Conservation (phyloP, 2,113 vertebrate species). For the Oreochromis spilurus region DNA sequence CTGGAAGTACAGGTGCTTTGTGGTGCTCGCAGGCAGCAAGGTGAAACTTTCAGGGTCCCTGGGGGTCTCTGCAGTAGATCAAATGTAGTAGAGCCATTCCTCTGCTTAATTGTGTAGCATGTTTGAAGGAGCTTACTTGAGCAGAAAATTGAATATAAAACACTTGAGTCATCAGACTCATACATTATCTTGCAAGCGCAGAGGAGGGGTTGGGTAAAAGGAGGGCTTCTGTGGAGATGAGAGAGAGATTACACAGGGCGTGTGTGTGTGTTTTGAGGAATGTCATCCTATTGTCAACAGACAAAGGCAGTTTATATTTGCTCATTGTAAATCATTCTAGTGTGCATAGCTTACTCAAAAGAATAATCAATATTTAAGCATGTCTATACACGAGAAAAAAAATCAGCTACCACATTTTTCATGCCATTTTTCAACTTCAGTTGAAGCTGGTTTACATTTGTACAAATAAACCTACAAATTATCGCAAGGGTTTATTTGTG, state of each 20-base stretch:
- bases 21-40: neutral
- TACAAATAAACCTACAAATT: neutral
- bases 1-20: neutral
- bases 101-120: constrained; percentile 28
- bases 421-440: neutral
- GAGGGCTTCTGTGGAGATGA: neutral
- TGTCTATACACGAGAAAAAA: neutral
- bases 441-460: neutral
- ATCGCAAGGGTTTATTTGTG: neutral
- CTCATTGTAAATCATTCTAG: neutral
- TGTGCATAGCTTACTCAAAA: neutral
- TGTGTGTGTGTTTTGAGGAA: neutral
- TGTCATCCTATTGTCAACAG: neutral
- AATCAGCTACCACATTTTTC: neutral
- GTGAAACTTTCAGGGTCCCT: neutral
- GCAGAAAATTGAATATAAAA: constrained; percentile 54
- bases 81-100: neutral
- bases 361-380: neutral
- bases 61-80: neutral
- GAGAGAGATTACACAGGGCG: neutral
- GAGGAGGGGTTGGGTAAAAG: neutral
- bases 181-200: constrained; percentile 3
- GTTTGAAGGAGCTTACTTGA: constrained; percentile 44
- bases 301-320: neutral
- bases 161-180: constrained; percentile 11